Percentiles rank a stretch among this genome's conserved stretches.
Evolutionary conservation across 2,888 invertebrate species (phyloP).

Genomic region (Lasioglossum leucozonium): DNA sequence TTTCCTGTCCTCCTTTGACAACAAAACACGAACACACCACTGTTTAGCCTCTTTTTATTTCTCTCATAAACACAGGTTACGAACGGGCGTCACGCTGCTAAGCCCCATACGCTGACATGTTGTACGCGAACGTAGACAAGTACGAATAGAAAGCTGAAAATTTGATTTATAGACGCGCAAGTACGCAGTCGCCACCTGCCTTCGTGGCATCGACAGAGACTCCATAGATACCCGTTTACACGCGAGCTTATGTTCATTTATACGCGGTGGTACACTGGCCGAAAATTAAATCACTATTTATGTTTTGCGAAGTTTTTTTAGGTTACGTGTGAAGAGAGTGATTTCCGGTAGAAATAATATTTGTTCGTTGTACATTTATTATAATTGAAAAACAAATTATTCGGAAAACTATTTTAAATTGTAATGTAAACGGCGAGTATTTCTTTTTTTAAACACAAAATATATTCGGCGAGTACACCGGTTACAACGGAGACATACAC

Average conservation of each 20-base stretch:
- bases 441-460: too few species aligned
- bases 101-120: background rate
- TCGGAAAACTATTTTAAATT: too few species aligned
- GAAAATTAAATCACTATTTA: too few species aligned
- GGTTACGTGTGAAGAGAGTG: too few species aligned
- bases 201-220: constrained; percentile 43
- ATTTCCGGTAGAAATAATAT: too few species aligned
- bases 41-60: background rate
- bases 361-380: too few species aligned
- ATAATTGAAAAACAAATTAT: too few species aligned
- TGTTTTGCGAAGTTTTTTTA: too few species aligned
- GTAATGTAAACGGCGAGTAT: too few species aligned
- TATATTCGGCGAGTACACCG: too few species aligned
- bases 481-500: too few species aligned
- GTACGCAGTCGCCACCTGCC: constrained; percentile 22
- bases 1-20: constrained; percentile 38
- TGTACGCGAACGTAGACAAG: background rate
- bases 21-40: constrained; percentile 33
- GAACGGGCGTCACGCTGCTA: background rate
- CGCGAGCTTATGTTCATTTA: background rate
- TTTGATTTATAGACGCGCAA: constrained; percentile 5
- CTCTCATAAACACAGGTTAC: background rate
- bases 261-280: background rate
- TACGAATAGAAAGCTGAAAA: constrained; percentile 63
- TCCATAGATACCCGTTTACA: background rate